phyloP scores from a whole-genome alignment of 2,888 invertebrate species.

The Pheosia gnoma region DNA sequence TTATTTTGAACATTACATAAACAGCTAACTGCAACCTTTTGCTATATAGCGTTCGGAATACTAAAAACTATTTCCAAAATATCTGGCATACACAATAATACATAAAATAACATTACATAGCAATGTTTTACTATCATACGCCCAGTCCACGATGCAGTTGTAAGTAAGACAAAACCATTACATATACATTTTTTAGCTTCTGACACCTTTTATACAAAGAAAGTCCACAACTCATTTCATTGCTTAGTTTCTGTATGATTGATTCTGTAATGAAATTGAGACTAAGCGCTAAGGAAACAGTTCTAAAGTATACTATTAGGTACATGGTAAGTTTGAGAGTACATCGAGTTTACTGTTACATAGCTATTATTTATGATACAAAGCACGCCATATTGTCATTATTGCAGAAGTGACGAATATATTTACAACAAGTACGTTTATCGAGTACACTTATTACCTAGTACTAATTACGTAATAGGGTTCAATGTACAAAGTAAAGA shows the following conservation, averaged over 20 bases:
- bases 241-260: no score
- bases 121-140: background rate
- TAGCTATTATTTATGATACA: slow-evolving; percentile 60
- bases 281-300: background rate
- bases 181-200: no score
- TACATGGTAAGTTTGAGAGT: slow-evolving; percentile 15
- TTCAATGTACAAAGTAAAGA: background rate
- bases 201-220: no score
- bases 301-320: background rate
- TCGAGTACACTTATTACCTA: background rate
- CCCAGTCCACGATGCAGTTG: background rate
- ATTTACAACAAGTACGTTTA: slow-evolving; percentile 32
- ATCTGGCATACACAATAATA: slow-evolving; percentile 8
- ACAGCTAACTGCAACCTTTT: slow-evolving; percentile 65
- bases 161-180: no score
- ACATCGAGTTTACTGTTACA: slow-evolving; percentile 30
- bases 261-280: no score
- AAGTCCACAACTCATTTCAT: no score
- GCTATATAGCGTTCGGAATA: slow-evolving; percentile 10
- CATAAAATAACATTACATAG: background rate
- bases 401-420: slow-evolving; percentile 51
- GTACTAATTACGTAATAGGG: background rate
- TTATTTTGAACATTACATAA: slow-evolving; percentile 74
- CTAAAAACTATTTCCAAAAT: slow-evolving; percentile 43
- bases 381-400: slow-evolving; percentile 79